Percentiles rank a stretch among this genome's conserved stretches.
phyloP scores from a whole-genome alignment of 2,113 vertebrate species.

The Brachyhypopomus occidentalis region DNA sequence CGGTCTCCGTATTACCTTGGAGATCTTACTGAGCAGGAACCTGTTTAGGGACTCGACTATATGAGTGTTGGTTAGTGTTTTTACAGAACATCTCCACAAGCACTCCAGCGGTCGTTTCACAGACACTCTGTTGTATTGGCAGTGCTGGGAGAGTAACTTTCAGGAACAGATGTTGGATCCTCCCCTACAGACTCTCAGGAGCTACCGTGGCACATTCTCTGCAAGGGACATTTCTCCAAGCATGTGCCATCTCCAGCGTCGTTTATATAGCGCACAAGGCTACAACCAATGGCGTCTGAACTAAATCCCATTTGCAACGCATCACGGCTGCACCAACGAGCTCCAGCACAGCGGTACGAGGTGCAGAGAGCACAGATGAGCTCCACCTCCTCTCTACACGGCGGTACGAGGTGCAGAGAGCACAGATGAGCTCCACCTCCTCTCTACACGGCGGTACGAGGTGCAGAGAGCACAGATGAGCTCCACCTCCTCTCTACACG shows the following conservation, averaged over 20 bases:
- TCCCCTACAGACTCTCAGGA: not conserved
- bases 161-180: slow-evolving; percentile 39
- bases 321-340: not conserved
- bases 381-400: not conserved
- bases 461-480: not conserved
- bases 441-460: not conserved
- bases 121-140: slow-evolving; percentile 29
- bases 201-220: not conserved
- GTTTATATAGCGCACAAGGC: not conserved
- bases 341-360: not conserved
- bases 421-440: too few species aligned
- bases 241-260: not conserved
- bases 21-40: slow-evolving; percentile 5
- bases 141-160: slow-evolving; percentile 18
- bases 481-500: too few species aligned
- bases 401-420: not conserved
- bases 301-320: not conserved
- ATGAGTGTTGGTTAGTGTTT: not conserved
- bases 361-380: not conserved
- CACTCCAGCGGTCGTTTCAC: slow-evolving; percentile 43
- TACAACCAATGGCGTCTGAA: not conserved
- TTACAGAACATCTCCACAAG: slow-evolving; percentile 2
- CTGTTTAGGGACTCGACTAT: not conserved
- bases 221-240: not conserved
- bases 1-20: slow-evolving; percentile 6